phyloP scores from a whole-genome alignment of 2,797 vertebrate genomes.

The Hippoglossus hippoglossus region DNA sequence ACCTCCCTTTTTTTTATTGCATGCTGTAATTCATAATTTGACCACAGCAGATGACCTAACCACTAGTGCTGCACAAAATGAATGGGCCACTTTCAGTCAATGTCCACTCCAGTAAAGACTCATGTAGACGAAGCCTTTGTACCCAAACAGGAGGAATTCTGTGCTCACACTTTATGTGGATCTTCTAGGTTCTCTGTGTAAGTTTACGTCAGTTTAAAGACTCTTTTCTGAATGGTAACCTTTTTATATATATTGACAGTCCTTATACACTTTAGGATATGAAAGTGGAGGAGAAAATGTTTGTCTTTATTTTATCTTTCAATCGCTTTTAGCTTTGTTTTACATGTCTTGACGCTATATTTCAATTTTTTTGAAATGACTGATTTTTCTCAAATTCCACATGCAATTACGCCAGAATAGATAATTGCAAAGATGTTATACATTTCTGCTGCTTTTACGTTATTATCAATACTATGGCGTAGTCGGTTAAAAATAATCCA shows the following conservation, averaged over 20 bases:
- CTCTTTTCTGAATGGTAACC: constrained; percentile 33
- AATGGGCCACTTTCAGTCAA: too few relatives aligned
- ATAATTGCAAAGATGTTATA: constrained; percentile 31
- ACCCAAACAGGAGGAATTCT: constrained; percentile 1
- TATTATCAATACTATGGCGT: constrained; percentile 19
- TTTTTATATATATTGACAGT: constrained; percentile 18
- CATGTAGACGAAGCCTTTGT: too few relatives aligned
- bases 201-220: constrained; percentile 21
- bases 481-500: constrained; percentile 28
- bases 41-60: not conserved
- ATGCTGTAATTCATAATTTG: constrained; percentile 31
- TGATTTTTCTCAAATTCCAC: constrained; percentile 13
- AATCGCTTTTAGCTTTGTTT: constrained; percentile 9
- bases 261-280: constrained; percentile 12
- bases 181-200: not conserved
- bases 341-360: constrained; percentile 31
- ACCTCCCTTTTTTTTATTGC: constrained; percentile 11
- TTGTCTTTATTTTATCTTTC: constrained; percentile 16
- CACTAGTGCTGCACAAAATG: too few relatives aligned
- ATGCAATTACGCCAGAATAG: constrained; percentile 7
- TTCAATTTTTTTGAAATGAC: constrained; percentile 42
- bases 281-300: constrained; percentile 5
- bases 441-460: constrained; percentile 55
- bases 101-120: too few relatives aligned
- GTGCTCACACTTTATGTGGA: constrained; percentile 1